These are phyloP conservation scores for Hippoglossus stenolepis DNA, from an alignment of 2,113 vertebrate genomes.

Conservation along the genomic window DNA sequence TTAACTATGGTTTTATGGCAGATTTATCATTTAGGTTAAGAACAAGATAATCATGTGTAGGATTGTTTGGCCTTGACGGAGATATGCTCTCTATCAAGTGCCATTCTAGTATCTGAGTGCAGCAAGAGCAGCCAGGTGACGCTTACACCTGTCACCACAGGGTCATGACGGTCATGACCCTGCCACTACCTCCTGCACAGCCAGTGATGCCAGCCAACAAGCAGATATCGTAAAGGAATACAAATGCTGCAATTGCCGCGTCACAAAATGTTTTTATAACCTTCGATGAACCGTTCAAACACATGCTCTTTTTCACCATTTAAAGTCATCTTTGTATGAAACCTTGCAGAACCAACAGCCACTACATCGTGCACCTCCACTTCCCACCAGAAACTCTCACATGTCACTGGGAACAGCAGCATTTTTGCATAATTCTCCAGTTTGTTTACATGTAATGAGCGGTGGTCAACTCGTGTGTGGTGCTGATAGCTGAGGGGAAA, in stretches of 20 bases:
- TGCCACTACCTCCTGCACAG: not conserved
- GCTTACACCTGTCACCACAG: not conserved
- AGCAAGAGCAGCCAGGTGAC: no score
- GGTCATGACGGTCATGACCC: not conserved
- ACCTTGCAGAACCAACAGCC: constrained; percentile 55
- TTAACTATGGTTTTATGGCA: no score
- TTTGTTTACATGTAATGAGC: constrained; percentile 68
- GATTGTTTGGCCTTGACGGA: no score
- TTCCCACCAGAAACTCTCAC: constrained; percentile 20
- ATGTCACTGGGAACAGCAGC: constrained; percentile 23
- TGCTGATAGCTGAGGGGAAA: constrained; percentile 47
- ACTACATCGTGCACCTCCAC: constrained; percentile 21
- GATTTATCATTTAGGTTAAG: no score
- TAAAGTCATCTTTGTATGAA: constrained; percentile 67
- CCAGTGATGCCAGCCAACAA: constrained; percentile 9
- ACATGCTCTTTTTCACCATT: constrained; percentile 24
- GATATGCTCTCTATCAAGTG: no score
- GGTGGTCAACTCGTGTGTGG: constrained; percentile 26
- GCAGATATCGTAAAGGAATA: constrained; percentile 50
- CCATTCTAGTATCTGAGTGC: no score
- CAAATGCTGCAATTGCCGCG: constrained; percentile 59
- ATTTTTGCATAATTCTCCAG: constrained; percentile 71
- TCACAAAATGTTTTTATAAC: constrained; percentile 2
- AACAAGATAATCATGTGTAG: no score
- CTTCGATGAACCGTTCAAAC: not conserved